phyloP scores from a whole-genome alignment of 2,797 vertebrate species.

The Anolis apletophallus region DNA sequence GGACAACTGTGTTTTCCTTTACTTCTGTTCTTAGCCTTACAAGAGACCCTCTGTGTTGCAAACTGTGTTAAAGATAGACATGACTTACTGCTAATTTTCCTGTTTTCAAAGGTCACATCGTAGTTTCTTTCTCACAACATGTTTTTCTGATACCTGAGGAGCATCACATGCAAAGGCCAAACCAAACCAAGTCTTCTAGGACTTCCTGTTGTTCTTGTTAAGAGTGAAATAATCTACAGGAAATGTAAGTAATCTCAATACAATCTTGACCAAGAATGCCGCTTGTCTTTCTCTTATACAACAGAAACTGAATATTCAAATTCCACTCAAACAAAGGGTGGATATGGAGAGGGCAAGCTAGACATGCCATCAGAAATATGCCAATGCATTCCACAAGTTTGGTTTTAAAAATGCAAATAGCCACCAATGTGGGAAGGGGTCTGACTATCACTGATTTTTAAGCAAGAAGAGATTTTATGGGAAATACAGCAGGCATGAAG shows the following conservation, averaged over 20 bases:
- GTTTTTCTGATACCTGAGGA: background rate
- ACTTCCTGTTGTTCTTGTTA: background rate
- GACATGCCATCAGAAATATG: background rate
- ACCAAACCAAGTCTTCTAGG: background rate
- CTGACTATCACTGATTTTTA: background rate
- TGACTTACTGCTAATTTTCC: background rate
- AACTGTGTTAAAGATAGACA: conserved; percentile 17
- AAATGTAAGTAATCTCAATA: background rate
- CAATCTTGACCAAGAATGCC: background rate
- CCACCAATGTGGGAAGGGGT: background rate
- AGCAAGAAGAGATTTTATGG: background rate
- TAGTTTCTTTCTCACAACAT: background rate
- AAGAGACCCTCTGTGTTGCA: background rate
- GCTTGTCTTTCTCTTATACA: background rate
- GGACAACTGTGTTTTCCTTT: background rate
- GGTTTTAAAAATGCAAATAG: background rate
- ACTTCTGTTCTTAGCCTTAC: background rate
- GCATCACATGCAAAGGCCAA: background rate
- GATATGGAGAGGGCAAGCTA: background rate
- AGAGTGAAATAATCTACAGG: background rate
- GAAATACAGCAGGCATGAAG: background rate
- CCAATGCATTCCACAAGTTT: background rate
- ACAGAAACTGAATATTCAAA: background rate
- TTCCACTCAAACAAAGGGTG: background rate
- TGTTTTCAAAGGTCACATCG: background rate